Conservation (phyloP, 2,888 invertebrate genomes). For the Arenicola marina region DNA sequence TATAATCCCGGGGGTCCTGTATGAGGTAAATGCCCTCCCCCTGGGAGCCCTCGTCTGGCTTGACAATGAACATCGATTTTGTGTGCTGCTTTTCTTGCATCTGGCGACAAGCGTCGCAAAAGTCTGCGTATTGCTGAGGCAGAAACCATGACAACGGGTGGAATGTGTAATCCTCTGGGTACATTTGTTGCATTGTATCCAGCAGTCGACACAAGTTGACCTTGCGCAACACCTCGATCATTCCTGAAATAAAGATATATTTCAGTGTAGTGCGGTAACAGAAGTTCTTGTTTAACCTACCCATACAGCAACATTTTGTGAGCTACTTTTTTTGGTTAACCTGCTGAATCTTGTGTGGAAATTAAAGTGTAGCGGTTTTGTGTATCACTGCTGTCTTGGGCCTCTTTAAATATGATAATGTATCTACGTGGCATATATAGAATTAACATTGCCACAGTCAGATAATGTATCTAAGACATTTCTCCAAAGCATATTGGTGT, state of each 20-base stretch:
- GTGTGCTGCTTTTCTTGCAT: background rate
- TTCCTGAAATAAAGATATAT: constrained; percentile 49
- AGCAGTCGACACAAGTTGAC: constrained; percentile 62
- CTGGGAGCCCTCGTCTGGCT: constrained; percentile 64
- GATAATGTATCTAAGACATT: no score
- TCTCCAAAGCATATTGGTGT: no score
- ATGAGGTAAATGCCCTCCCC: constrained; percentile 65
- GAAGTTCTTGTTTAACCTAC: background rate
- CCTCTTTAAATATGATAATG: no score
- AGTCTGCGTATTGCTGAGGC: constrained; percentile 61
- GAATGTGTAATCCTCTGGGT: constrained; percentile 63
- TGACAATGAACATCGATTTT: constrained; percentile 61
- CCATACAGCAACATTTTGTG: background rate
- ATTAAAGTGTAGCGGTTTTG: no score
- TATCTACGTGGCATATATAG: no score
- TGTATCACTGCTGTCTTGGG: no score
- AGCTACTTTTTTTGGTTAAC: background rate
- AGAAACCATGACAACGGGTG: constrained; percentile 64
- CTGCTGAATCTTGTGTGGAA: no score
- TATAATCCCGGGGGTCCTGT: constrained; percentile 54
- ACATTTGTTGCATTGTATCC: constrained; percentile 61
- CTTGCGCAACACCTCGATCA: constrained; percentile 62
- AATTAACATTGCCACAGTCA: no score
- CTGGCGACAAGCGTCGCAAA: constrained; percentile 37
- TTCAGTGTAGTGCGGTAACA: background rate